Base-by-base conservation (phyloP, 2,797 vertebrate species). In the Microchirus variegatus region DNA sequence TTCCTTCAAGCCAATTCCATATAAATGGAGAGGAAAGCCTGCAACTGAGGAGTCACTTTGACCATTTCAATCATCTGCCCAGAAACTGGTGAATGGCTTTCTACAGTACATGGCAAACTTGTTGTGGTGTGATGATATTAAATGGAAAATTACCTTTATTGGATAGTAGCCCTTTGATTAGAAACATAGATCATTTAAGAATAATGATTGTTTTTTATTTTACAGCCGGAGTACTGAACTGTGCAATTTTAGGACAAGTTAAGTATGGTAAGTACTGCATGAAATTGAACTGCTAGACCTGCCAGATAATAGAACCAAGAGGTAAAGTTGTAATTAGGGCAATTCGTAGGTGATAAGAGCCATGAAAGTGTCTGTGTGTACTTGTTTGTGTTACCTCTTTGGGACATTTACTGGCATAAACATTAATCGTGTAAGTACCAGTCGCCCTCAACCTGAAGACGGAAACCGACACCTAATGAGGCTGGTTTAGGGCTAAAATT, bases 51-150 rank as follows among this genome's bases (percentile, higher is more conserved):
- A 79, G 67, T 70, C 68, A 70, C 53, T 60, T 53, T 35, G 70
- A 38, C 55, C 66, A 78, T 75, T 78, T 83, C 60, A 70, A 66
- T 88, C 84, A 90, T 84, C 82, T 86, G 70, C 63, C 37, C 55
- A 63, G 63, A 80, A 77, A 67, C 70, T 56, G 67, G 53, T 66
- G 58, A 48, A 47, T 12, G 15, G 38, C 17, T 47, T 67, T 26
- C 37, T 70, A 49, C 26, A 26, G 35, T 70, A 49, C 26, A 26
- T 36, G 8, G 31, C 13, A 46, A 59, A 64, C n/a, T 41, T 9
- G 14, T 41, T 9, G 14, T 4, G 10, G 2, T 42, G 7, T 10
- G 2, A 26, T 43, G 18, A 47, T 5, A 18, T 44, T 31, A 31
- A 1, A 12, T 22, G 19, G 17, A 43, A 58, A 58, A 61, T 19